A percentile compares a stretch with the other conserved stretches of the same genome.
Evolutionary conservation across 2,113 vertebrate genomes (phyloP).

Genomic region (Anoplopoma fimbria): DNA sequence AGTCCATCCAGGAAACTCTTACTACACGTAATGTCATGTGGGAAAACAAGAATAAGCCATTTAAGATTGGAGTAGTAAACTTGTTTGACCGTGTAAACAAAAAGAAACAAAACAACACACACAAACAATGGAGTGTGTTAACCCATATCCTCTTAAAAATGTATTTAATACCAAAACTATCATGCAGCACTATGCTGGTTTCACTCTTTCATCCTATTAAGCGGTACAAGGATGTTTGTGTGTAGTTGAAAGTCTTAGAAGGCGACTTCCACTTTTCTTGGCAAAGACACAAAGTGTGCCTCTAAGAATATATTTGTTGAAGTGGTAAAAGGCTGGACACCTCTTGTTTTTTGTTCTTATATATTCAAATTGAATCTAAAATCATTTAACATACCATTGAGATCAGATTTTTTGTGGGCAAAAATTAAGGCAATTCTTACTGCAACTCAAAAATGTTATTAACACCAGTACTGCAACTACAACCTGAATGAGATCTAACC

Average conservation of each 20-base stretch:
- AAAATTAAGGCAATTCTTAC: too few relatives aligned
- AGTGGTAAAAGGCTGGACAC: background rate
- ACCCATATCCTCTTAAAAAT: constrained; percentile 12
- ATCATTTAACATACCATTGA: background rate
- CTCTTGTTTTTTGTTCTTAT: background rate
- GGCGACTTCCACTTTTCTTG: background rate
- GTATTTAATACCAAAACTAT: constrained; percentile 2
- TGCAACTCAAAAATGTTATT: too few relatives aligned
- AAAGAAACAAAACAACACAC: background rate
- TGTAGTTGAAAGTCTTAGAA: background rate
- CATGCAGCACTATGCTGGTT: background rate
- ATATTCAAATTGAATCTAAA: background rate
- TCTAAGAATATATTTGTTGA: background rate
- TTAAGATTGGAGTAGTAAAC: constrained; percentile 5
- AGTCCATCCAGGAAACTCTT: background rate
- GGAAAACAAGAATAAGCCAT: constrained; percentile 10
- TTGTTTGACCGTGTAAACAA: background rate
- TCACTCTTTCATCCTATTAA: constrained; percentile 12
- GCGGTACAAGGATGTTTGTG: background rate
- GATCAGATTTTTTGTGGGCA: background rate
- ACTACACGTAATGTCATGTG: background rate
- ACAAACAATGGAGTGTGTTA: background rate
- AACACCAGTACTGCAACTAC: too few relatives aligned
- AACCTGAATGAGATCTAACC: too few relatives aligned
- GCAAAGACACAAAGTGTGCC: background rate